phyloP scores from a whole-genome alignment of 2,113 vertebrate genomes.

The Ifrita kowaldi region DNA sequence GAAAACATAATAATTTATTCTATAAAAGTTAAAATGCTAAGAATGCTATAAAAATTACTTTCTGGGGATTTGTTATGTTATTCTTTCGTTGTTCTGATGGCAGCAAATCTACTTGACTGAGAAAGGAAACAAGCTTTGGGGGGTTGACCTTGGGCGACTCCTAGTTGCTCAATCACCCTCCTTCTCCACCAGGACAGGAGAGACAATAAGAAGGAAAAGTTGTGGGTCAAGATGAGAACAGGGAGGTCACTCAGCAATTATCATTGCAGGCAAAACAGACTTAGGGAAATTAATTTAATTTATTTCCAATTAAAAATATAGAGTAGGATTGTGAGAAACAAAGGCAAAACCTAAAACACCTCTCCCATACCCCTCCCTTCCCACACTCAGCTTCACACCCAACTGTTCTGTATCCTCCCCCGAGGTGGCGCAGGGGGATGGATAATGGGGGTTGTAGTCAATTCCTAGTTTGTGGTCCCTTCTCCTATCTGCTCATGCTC shows the following conservation, averaged over 20 bases:
- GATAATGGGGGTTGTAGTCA: background rate
- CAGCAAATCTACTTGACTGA: background rate
- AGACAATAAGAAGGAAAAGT: background rate
- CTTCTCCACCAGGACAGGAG: background rate
- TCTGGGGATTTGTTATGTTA: background rate
- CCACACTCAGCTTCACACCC: background rate
- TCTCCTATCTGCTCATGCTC: background rate
- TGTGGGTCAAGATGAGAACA: background rate
- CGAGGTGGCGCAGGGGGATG: fast-evolving
- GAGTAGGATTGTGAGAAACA: background rate
- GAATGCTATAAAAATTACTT: background rate
- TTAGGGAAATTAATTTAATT: background rate
- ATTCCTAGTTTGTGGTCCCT: background rate
- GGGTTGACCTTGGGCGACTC: background rate
- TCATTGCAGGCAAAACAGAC: background rate
- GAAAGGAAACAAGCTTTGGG: background rate
- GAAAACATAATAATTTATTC: background rate
- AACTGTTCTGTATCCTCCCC: fast-evolving
- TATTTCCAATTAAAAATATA: background rate
- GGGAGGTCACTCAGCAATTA: background rate
- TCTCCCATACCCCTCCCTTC: background rate
- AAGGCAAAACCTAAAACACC: background rate
- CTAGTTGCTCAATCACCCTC: background rate
- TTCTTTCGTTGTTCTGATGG: background rate
- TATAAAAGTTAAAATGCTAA: background rate